Base-by-base conservation (phyloP, 2,888 invertebrate genomes). In the Drosophila mettleri region DNA sequence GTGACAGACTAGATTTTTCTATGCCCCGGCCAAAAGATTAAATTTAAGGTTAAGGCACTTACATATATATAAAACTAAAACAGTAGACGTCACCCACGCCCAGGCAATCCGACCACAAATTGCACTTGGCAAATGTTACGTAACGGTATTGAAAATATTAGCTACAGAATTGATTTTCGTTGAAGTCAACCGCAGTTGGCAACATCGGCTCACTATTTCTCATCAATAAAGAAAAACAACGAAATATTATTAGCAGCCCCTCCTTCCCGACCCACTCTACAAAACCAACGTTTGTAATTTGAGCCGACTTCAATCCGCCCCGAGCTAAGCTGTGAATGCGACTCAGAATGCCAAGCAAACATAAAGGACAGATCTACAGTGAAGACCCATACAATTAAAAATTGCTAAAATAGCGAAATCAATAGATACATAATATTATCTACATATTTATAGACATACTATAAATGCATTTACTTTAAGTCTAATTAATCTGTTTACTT, bases 261-360 rank as follows among this genome's bases (percentile, higher is more conserved):
- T 31, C 10, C 18, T 22, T 10, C 20, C 5, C 27, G 24, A 8
- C 2, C 3, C 22, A 14, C 20, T 10, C 18, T 20, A 36, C 34
- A 10, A 10, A 64, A 24, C 38, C n/a, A 18, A 63, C 60, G 46
- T 54, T 39, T 73, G 85, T 78, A 89, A 86, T 61, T 63, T 59
- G 83, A 85, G 46, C 27, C 80, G 77, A 64, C 83, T 73, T 80
- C 89, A 89, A 86, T 68, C 38, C 65, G 36, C 61, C 64, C 71
- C 68, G 64, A 69, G 29, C 63, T 38, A 34, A 58, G 66, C 48
- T 52, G 14, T 29, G 16, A 59, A 57, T 58, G 53, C 45, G 63
- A 54, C 54, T 55, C 38, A 45, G 24, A 65, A 52, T 20, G 24
- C 31, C 46, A 55, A 33, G 24, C 41, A 20, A 34, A 48, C 27